Base-by-base conservation (phyloP, 1,140 invertebrate species). In the Proctacanthus coquilletti region DNA sequence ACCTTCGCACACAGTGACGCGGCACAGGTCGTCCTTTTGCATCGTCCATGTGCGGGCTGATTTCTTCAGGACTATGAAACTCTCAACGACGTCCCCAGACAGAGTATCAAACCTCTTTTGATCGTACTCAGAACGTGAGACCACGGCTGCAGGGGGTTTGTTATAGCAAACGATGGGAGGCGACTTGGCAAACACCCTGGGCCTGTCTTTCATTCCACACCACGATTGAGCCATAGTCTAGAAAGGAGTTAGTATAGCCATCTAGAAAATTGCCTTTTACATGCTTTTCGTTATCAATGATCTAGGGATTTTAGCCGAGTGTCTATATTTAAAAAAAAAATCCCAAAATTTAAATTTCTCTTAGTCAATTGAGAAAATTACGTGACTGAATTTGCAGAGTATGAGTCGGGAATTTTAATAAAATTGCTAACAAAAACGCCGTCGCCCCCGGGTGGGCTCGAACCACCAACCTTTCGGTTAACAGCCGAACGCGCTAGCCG, bases 401-500 rank as follows among this genome's bases (percentile, higher is more conserved):
- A n/a, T n/a, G n/a, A n/a, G n/a, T n/a, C n/a, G n/a, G n/a, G n/a
- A n/a, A n/a, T n/a, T n/a, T n/a, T n/a, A n/a, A n/a, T n/a, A n/a
- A n/a, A n/a, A n/a, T n/a, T n/a, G n/a, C n/a, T n/a, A n/a, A n/a
- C n/a, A n/a, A n/a, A n/a, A n/a, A n/a, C n/a, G n/a, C n/a, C n/a
- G n/a, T n/a, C 77, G 78, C 76, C 75, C 75, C 76, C 74, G 75
- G 76, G 76, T 80, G 76, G 77, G 70, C 72, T 80, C 72, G 77
- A 81, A 80, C 77, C 75, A 79, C 75, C 76, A 78, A 79, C 77
- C 76, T 80, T 80, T 80, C 77, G 80, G 78, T 83, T 83, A 81
- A 83, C 78, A 83, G 79, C 78, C 79, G 77, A 81, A 82, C 78
- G 80, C 79, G 76, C 77, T 79, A 78, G 66, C 74, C 75, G 50